These are phyloP conservation scores for Hippocampus guttulatus DNA, from an alignment of 2,113 vertebrate species.

Conservation along the genomic window DNA sequence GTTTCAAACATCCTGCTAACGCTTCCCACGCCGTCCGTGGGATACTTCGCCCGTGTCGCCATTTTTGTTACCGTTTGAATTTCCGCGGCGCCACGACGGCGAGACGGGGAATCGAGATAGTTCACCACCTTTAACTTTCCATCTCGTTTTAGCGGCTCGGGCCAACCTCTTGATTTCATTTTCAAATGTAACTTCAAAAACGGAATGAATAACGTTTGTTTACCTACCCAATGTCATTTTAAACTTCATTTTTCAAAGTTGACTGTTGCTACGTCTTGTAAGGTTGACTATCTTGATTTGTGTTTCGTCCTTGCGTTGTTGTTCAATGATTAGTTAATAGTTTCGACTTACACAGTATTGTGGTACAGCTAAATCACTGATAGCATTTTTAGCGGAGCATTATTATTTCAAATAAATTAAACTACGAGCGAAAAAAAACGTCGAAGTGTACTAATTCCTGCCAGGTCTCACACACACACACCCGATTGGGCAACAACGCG, in stretches of 20 bases:
- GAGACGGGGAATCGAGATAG: neutral
- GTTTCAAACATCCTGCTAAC: conserved; percentile 19
- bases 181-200: neutral
- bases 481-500: conserved; percentile 36
- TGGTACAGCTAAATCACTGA: too few relatives aligned
- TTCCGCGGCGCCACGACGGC: conserved; percentile 1
- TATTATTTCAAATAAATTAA: too few relatives aligned
- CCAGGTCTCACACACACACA: too few relatives aligned
- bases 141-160: neutral
- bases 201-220: neutral
- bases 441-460: too few relatives aligned
- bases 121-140: conserved; percentile 25
- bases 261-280: too few relatives aligned
- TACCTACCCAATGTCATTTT: neutral
- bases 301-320: too few relatives aligned
- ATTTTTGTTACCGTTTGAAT: conserved; percentile 21
- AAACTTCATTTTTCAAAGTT: neutral
- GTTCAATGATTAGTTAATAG: too few relatives aligned
- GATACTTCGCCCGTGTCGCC: conserved; percentile 18
- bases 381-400: too few relatives aligned
- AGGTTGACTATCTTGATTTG: too few relatives aligned
- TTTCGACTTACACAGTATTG: too few relatives aligned
- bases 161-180: neutral
- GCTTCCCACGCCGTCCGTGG: rapidly evolving
- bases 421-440: too few relatives aligned